Evolutionary conservation across 2,113 vertebrate genomes (phyloP).

Genomic region (Oreotrochilus melanogaster): DNA sequence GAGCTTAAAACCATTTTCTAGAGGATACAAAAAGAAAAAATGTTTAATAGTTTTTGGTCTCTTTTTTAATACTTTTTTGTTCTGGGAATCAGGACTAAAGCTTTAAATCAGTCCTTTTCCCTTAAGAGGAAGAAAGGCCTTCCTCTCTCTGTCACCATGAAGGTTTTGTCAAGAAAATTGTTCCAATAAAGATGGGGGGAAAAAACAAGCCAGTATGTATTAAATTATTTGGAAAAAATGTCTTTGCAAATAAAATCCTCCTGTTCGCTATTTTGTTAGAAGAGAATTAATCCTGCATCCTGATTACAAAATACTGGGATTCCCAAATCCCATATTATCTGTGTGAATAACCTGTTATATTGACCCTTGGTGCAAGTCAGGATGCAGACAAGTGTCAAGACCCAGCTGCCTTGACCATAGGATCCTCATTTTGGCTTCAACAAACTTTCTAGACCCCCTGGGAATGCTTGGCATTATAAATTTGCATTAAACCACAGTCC

Average conservation of each 20-base stretch:
- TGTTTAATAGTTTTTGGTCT: neutral
- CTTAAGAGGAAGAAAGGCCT: neutral
- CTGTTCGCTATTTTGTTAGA: neutral
- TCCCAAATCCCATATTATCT: neutral
- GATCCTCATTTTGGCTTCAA: neutral
- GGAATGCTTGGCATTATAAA: neutral
- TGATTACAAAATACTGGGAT: neutral
- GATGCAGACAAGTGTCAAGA: neutral
- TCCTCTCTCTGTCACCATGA: neutral
- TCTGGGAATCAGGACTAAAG: neutral
- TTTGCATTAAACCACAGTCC: neutral
- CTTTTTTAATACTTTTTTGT: neutral
- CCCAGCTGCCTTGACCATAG: neutral
- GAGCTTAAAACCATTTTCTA: conserved; percentile 15
- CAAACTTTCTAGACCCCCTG: neutral
- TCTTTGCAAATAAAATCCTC: neutral
- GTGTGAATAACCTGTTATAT: neutral
- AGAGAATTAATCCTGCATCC: neutral
- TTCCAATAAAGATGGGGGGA: neutral
- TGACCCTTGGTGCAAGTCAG: neutral
- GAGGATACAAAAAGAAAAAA: neutral
- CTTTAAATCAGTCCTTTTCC: neutral
- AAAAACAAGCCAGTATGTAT: neutral
- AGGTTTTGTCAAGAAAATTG: conserved; percentile 3
- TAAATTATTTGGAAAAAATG: neutral